These are phyloP conservation scores for Bolinopsis microptera DNA, from an alignment of 37 sponge, comb jelly and placozoan species.

Conservation along the genomic window DNA sequence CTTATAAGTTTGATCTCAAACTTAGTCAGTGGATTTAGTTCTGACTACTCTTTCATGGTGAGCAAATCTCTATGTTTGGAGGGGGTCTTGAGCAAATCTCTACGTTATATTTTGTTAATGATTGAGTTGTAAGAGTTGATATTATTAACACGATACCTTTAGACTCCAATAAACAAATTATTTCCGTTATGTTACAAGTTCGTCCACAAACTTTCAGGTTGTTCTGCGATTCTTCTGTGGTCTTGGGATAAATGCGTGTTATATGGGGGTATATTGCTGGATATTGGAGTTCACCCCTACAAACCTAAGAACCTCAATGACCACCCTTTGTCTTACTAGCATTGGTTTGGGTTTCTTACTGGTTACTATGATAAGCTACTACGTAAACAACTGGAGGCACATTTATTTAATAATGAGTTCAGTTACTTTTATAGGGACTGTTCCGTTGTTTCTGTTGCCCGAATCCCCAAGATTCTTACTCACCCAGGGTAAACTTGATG, in stretches of 20 bases:
- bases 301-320: neutral
- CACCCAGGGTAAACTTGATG: neutral
- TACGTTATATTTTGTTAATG: too few relatives aligned
- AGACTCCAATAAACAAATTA: too few relatives aligned
- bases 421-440: neutral
- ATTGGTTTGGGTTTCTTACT: neutral
- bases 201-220: too few relatives aligned
- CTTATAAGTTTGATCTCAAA: neutral
- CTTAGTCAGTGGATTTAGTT: conserved; percentile 4
- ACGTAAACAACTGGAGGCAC: neutral
- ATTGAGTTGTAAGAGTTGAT: too few relatives aligned
- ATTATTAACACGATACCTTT: too few relatives aligned
- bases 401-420: neutral
- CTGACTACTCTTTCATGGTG: neutral
- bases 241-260: conserved; percentile 20
- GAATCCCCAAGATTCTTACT: conserved; percentile 20
- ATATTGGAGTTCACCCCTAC: conserved; percentile 1
- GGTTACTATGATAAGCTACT: neutral
- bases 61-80: too few relatives aligned
- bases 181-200: too few relatives aligned
- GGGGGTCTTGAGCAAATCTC: too few relatives aligned
- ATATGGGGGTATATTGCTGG: neutral
- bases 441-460: neutral
- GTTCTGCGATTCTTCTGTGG: neutral
- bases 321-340: neutral